phyloP scores from a whole-genome alignment of 2,888 invertebrate species.

The Spisula solida region DNA sequence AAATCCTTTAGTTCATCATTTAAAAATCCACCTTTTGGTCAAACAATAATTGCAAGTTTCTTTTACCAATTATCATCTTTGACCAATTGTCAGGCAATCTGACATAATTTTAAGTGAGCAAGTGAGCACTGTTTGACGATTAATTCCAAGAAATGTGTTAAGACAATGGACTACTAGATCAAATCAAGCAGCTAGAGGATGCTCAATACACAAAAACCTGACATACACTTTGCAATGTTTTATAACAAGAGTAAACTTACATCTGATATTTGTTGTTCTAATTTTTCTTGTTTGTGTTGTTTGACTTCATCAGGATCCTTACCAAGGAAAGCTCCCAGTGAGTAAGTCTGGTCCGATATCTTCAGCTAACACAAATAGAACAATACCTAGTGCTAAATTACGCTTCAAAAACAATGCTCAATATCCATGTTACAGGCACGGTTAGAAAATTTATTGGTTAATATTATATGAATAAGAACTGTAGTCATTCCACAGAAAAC shows the following conservation, averaged over 20 bases:
- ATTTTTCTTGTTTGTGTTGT: constrained; percentile 88
- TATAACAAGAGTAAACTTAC: constrained; percentile 72
- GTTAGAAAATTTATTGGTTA: neutral
- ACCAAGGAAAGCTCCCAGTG: constrained; percentile 89
- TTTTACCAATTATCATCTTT: no score
- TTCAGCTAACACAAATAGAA: constrained; percentile 79
- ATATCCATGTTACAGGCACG: neutral
- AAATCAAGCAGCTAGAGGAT: no score
- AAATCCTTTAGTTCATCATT: no score
- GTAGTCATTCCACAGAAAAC: no score
- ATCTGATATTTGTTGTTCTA: constrained; percentile 83
- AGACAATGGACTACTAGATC: no score
- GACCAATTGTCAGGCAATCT: no score
- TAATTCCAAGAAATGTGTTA: no score
- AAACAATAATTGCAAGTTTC: neutral
- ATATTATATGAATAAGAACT: no score
- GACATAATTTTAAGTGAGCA: no score
- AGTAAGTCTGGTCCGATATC: constrained; percentile 85
- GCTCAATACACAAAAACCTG: neutral
- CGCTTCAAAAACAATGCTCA: neutral
- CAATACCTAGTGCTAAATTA: neutral
- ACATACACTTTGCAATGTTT: no score
- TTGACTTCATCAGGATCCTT: constrained; percentile 89
- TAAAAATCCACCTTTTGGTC: no score
- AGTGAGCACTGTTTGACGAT: no score